phyloP scores from a whole-genome alignment of 2,797 vertebrate genomes.

The Danio tinwini region DNA sequence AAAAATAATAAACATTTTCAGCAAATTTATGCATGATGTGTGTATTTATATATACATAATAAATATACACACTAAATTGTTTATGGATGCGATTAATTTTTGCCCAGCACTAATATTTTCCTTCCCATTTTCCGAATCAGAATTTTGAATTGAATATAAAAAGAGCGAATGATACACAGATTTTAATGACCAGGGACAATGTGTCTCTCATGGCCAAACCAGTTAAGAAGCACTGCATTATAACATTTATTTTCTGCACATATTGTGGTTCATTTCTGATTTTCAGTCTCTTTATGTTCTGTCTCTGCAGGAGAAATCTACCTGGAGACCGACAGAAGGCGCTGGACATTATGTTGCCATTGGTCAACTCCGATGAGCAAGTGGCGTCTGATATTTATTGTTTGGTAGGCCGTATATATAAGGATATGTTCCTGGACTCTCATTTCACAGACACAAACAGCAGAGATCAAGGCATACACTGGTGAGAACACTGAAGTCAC shows the following conservation, averaged over 20 bases:
- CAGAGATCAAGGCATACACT: conserved; percentile 87
- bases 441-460: conserved; percentile 88
- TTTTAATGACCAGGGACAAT: too few relatives aligned
- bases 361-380: conserved; percentile 90
- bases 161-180: too few relatives aligned
- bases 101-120: too few relatives aligned
- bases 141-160: too few relatives aligned
- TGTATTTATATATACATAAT: too few relatives aligned
- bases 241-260: neutral
- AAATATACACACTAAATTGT: too few relatives aligned
- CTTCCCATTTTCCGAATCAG: too few relatives aligned
- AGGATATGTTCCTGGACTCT: conserved; percentile 96
- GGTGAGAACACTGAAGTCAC: conserved; percentile 75
- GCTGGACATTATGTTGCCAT: conserved; percentile 92
- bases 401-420: conserved; percentile 95
- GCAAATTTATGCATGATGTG: too few relatives aligned
- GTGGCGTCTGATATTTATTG: conserved; percentile 98
- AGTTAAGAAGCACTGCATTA: too few relatives aligned
- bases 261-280: neutral
- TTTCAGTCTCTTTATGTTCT: neutral
- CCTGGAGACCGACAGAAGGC: conserved; percentile 91
- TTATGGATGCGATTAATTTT: too few relatives aligned
- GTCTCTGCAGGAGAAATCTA: conserved; percentile 87
- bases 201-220: too few relatives aligned
- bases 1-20: too few relatives aligned